Percentiles rank a stretch among this genome's conserved stretches.
Conservation (phyloP, 1,140 invertebrate species). For the Sinonovacula constricta region DNA sequence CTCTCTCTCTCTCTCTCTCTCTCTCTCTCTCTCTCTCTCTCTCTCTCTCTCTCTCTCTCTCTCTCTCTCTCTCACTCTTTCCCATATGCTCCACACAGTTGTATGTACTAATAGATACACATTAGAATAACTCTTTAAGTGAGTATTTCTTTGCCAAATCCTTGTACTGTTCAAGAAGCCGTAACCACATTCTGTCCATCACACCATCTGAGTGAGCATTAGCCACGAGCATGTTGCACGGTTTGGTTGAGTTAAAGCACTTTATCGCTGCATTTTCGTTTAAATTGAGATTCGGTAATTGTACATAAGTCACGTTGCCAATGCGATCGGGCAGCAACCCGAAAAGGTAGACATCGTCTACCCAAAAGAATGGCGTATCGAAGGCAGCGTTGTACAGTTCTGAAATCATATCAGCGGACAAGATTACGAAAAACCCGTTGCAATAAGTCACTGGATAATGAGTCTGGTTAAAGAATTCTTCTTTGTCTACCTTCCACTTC, state of each 20-base stretch:
- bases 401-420: slow-evolving; percentile 75
- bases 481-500: slow-evolving; percentile 67
- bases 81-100: no score
- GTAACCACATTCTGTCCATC: slow-evolving; percentile 45
- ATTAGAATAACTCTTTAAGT: slow-evolving; percentile 15
- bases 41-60: no score
- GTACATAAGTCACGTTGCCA: slow-evolving; percentile 42
- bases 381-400: slow-evolving; percentile 69
- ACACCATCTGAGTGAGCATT: slow-evolving; percentile 40
- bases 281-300: slow-evolving; percentile 26
- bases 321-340: slow-evolving; percentile 69
- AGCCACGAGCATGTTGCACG: slow-evolving; percentile 21
- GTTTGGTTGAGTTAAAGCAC: slow-evolving; percentile 27
- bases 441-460: slow-evolving; percentile 73
- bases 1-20: no score
- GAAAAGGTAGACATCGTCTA: slow-evolving; percentile 79
- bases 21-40: no score
- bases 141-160: slow-evolving; percentile 37
- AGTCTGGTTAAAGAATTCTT: slow-evolving; percentile 58
- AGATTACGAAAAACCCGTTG: slow-evolving; percentile 76
- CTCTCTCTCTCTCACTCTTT: no score
- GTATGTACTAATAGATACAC: no score
- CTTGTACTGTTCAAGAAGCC: slow-evolving; percentile 30
- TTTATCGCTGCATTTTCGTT: slow-evolving; percentile 23
- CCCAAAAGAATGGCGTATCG: slow-evolving; percentile 74